A percentile compares a stretch with the other conserved stretches of the same genome.
Conservation (phyloP, 1,140 invertebrate species). For the Magallana gigas region DNA sequence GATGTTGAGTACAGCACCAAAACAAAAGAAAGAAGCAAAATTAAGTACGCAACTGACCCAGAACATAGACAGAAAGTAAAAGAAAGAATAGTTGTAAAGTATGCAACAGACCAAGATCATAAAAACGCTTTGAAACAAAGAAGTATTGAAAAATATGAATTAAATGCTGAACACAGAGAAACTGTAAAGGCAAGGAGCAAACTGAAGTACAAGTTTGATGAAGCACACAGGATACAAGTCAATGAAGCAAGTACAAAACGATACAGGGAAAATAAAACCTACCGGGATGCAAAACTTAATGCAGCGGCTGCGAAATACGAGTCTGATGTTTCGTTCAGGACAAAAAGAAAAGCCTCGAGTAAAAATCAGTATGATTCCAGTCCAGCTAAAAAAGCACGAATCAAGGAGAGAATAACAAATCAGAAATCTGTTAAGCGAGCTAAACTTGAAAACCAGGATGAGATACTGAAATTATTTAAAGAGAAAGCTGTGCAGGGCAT, state of each 20-base stretch:
- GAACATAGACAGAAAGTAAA: conserved; percentile 14
- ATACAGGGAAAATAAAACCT: conserved; percentile 34
- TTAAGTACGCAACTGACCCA: conserved; percentile 2
- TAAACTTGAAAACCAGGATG: background rate
- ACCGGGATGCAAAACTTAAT: background rate
- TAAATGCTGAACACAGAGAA: conserved; percentile 37
- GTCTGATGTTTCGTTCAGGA: background rate
- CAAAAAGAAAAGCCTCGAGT: background rate
- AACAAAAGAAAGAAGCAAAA: background rate
- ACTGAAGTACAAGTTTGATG: conserved; percentile 1
- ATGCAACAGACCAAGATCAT: background rate
- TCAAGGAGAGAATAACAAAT: background rate
- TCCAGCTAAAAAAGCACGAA: background rate
- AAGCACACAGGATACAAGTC: conserved; percentile 4
- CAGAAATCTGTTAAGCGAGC: background rate
- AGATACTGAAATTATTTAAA: background rate
- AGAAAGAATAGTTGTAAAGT: background rate
- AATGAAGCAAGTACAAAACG: conserved; percentile 17
- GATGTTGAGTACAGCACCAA: background rate
- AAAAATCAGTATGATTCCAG: conserved; percentile 1
- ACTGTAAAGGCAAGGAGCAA: background rate
- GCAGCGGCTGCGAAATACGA: background rate
- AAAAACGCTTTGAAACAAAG: background rate
- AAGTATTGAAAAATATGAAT: conserved; percentile 8
- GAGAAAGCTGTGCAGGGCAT: background rate